These are phyloP conservation scores for Cephalotes varians DNA, from an alignment of 2,888 invertebrate genomes.

Conservation along the genomic window DNA sequence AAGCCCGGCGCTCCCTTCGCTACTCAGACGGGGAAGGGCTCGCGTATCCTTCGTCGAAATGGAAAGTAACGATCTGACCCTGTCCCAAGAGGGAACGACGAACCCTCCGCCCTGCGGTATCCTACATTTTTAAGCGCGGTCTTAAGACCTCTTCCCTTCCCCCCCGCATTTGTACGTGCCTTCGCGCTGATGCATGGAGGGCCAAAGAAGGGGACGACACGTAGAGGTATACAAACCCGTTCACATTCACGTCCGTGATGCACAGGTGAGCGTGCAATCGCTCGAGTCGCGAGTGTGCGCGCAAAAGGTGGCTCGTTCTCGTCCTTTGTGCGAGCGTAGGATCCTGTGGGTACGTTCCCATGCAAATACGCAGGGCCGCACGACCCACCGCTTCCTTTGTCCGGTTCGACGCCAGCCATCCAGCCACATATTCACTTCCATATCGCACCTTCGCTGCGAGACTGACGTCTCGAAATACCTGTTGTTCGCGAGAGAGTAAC, in stretches of 20 bases:
- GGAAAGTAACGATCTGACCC: slow-evolving; percentile 70
- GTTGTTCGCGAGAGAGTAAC: slow-evolving; percentile 6
- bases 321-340: slow-evolving; percentile 65
- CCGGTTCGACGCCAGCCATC: slow-evolving; percentile 5
- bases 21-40: not conserved
- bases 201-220: not conserved
- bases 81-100: slow-evolving; percentile 66
- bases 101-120: slow-evolving; percentile 41
- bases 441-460: slow-evolving; percentile 16
- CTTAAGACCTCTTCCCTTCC: slow-evolving; percentile 53
- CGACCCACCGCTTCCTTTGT: slow-evolving; percentile 40
- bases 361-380: slow-evolving; percentile 67
- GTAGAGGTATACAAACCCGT: slow-evolving; percentile 56
- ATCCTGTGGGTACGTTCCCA: slow-evolving; percentile 66
- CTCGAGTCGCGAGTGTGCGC: slow-evolving; percentile 42
- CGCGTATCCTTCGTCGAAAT: slow-evolving; percentile 44
- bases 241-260: slow-evolving; percentile 20
- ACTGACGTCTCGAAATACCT: slow-evolving; percentile 31
- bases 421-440: slow-evolving; percentile 8
- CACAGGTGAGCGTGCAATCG: slow-evolving; percentile 54
- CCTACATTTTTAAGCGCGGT: slow-evolving; percentile 76
- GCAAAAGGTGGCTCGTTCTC: slow-evolving; percentile 44
- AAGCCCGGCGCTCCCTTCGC: not conserved
- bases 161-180: slow-evolving; percentile 20
- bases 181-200: slow-evolving; percentile 24